Base-by-base conservation (phyloP, 2,888 invertebrate species). In the Dilophus febrilis region DNA sequence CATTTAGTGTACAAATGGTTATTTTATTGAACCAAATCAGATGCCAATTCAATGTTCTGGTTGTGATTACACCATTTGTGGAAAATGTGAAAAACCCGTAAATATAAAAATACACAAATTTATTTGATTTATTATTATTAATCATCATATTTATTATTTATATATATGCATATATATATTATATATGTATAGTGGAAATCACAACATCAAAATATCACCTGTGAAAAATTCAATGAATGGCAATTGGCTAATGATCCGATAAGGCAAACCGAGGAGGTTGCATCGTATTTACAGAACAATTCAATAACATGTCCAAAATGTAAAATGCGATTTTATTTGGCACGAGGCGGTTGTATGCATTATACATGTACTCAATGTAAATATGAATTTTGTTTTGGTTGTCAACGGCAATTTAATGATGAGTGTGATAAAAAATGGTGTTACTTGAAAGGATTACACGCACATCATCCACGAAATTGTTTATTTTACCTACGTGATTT, bases 341-440 rank as follows among this genome's bases (percentile, higher is more conserved):
- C 91, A 49, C 70, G 76, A 52, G 88, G 90, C 45, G 94, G 92
- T 17, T 94, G 94, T 59, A 92, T 94, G 91, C 94, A 94, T 65
- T 90, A 94, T 59, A 90, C 87, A 2, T 94, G 94, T 61, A 82
- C 80, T 2, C 88, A 91, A 58, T 95, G 94, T 67, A 88, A 88
- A 55, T 76, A 73, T 56, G 91, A 94, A 61, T 94, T 94, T 63
- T 94, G 92, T 59, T 87, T 86, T 56, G 92, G 92, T 3, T 94
- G 94, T 56, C 80, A 80, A n/a, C 82, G 84, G 53, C 79, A 86
- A 2, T 94, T 94, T 63, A 77, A 2, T 22, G 8, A 6, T 22
- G 22, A 6, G 8, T 22, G 22, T 22, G 8, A 22, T 22, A 22
- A 22, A 6, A 70, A 76, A 0, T 85, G 84, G 56, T 91, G 91